Percentiles rank a stretch among this genome's conserved stretches.
phyloP scores from a whole-genome alignment of 2,797 vertebrate genomes.

The Taeniopygia guttata region DNA sequence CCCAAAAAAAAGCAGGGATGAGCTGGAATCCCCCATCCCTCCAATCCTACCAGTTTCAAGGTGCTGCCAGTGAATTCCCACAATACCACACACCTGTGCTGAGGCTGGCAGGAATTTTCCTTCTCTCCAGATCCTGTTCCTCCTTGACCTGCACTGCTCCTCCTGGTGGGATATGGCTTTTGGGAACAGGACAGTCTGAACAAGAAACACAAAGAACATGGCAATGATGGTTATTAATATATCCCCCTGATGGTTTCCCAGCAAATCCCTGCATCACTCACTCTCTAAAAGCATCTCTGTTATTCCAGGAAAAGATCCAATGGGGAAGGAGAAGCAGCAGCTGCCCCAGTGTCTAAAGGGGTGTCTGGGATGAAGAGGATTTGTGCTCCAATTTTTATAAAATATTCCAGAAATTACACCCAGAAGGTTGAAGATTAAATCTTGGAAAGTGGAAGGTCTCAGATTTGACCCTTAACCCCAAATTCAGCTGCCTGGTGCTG shows the following conservation, averaged over 20 bases:
- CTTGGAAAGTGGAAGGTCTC: not conserved
- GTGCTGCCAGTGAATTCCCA: too few species aligned
- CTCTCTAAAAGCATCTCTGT: not conserved
- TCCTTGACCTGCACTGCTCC: fast-evolving
- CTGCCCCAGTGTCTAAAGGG: not conserved
- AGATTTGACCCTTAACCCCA: not conserved
- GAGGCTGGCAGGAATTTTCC: not conserved
- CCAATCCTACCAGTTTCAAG: too few species aligned
- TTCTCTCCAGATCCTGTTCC: not conserved
- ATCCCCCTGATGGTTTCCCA: not conserved
- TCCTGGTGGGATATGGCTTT: not conserved
- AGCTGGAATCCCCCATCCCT: not conserved
- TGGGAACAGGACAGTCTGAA: not conserved
- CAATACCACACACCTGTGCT: not conserved
- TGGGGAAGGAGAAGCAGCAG: not conserved
- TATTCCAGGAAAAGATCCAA: not conserved
- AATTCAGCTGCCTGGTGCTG: not conserved
- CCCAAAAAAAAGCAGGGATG: fast-evolving
- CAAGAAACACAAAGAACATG: not conserved
- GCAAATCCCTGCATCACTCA: not conserved
- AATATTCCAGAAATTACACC: not conserved
- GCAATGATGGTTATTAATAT: not conserved
- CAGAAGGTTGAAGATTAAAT: not conserved
- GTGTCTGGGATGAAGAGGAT: not conserved
- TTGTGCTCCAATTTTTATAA: not conserved